phyloP scores from a whole-genome alignment of 2,113 vertebrate species.

The Todiramphus chloris region DNA sequence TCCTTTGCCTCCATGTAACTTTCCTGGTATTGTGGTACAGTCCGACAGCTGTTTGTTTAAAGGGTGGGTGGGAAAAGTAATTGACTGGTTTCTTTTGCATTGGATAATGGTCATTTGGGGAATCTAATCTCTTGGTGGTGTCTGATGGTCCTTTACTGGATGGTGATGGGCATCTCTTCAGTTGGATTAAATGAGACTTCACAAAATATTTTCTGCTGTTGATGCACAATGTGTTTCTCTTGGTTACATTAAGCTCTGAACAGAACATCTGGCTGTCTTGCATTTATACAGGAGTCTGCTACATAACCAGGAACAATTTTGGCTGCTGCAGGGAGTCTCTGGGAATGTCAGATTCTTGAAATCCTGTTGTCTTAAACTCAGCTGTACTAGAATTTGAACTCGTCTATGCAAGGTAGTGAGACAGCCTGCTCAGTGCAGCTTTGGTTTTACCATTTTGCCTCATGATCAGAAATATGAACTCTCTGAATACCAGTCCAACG shows the following conservation, averaged over 20 bases:
- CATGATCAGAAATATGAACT: neutral
- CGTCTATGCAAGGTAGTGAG: accelerated
- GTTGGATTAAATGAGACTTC: neutral
- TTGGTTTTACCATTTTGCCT: neutral
- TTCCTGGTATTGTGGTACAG: neutral
- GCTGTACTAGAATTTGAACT: neutral
- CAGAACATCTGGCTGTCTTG: neutral
- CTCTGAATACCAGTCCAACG: neutral
- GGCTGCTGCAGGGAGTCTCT: neutral
- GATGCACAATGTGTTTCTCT: neutral
- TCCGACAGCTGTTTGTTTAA: neutral
- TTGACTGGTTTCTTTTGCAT: neutral
- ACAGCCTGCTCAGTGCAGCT: neutral
- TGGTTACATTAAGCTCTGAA: neutral
- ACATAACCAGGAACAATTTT: neutral
- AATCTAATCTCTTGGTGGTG: neutral
- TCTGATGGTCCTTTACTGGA: neutral
- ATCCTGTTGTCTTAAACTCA: neutral
- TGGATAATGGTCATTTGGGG: neutral
- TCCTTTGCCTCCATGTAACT: neutral
- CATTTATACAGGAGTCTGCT: neutral
- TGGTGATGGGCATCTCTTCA: neutral
- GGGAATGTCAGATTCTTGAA: neutral
- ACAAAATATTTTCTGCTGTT: neutral
- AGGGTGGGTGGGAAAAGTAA: neutral